These are phyloP conservation scores for Sylvia atricapilla DNA, from an alignment of 2,113 vertebrate species.

Conservation along the genomic window DNA sequence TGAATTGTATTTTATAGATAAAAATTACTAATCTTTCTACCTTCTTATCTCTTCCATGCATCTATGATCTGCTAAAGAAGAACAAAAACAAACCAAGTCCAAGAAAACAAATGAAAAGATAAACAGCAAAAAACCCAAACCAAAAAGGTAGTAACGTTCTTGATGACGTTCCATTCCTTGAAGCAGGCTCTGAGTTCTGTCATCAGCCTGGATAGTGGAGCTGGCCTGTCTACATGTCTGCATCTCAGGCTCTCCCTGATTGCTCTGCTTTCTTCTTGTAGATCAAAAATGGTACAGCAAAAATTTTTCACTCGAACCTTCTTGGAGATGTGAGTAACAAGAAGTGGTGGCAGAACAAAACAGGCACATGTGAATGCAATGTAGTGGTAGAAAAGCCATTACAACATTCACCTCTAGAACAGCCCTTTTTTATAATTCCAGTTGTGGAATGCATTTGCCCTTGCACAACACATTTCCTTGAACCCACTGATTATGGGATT, in stretches of 20 bases:
- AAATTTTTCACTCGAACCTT: not conserved
- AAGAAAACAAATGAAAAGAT: not conserved
- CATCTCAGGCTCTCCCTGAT: not conserved
- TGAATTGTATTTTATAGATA: not conserved
- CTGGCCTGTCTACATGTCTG: not conserved
- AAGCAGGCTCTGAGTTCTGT: not conserved
- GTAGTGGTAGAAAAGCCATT: not conserved
- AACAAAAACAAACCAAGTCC: not conserved
- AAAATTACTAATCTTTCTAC: not conserved
- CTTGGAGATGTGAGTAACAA: not conserved
- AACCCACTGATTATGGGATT: not conserved
- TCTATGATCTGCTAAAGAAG: not conserved
- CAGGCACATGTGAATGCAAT: not conserved
- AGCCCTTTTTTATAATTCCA: not conserved
- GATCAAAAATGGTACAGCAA: not conserved
- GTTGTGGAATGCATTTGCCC: not conserved
- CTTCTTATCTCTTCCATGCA: not conserved
- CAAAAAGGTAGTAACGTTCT: rapidly evolving
- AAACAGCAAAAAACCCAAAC: not conserved
- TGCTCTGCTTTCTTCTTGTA: not conserved
- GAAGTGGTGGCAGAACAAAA: not conserved
- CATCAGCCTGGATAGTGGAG: not conserved
- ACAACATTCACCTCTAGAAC: not conserved
- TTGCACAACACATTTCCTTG: not conserved
- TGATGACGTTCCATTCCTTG: not conserved